These are phyloP conservation scores for Hemaris fuciformis DNA, from an alignment of 2,888 invertebrate species.

Conservation along the genomic window DNA sequence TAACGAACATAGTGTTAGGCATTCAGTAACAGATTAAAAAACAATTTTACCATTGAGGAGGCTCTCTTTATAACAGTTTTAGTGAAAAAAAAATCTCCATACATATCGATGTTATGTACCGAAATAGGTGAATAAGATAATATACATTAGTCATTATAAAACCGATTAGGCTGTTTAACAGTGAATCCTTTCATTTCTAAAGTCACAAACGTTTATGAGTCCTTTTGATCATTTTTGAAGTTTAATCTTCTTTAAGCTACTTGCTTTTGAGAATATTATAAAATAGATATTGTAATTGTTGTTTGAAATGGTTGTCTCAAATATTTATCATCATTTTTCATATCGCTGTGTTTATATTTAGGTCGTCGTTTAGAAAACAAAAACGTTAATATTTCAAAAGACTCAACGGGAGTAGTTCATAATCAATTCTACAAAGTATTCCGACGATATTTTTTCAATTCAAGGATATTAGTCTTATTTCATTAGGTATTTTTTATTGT, in stretches of 20 bases:
- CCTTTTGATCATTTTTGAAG: constrained; percentile 21
- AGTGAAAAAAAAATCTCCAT: constrained; percentile 72
- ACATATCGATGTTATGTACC: constrained; percentile 81
- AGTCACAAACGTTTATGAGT: constrained; percentile 1
- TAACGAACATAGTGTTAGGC: constrained; percentile 63
- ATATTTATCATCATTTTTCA: constrained; percentile 23
- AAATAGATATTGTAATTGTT: constrained; percentile 25
- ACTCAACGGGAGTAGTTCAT: too few species aligned
- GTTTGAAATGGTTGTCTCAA: constrained; percentile 26
- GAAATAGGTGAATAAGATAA: constrained; percentile 60
- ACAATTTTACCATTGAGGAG: constrained; percentile 46
- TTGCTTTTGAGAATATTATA: constrained; percentile 8
- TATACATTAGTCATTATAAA: constrained; percentile 74
- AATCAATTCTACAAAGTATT: too few species aligned
- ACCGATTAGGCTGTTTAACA: constrained; percentile 74
- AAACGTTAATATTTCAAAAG: too few species aligned
- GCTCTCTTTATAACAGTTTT: constrained; percentile 61
- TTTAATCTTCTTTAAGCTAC: constrained; percentile 16
- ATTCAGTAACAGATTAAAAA: constrained; percentile 45
- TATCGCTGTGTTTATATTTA: neutral
- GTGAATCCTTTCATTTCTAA: constrained; percentile 31
- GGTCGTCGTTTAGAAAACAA: too few species aligned
- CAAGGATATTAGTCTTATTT: too few species aligned
- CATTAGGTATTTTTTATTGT: too few species aligned
- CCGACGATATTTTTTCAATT: too few species aligned